Base-by-base conservation (phyloP, 2,888 invertebrate genomes). In the Hololepta plana region DNA sequence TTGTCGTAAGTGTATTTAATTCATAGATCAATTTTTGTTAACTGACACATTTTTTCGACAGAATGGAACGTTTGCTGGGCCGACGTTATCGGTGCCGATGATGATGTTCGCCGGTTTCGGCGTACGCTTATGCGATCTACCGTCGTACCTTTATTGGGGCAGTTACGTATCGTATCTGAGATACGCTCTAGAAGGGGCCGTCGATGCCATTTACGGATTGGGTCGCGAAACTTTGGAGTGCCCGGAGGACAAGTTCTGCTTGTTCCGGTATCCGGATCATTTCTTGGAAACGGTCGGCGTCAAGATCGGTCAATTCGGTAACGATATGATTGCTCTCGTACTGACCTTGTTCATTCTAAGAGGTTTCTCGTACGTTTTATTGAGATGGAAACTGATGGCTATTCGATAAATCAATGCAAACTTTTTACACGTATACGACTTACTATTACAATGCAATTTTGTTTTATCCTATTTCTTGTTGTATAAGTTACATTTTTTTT, bases 51-150 rank as follows among this genome's bases (percentile, higher is more conserved):
- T 31, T 32, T 31, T 30, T 38, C 53, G 53, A 23, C 53, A 90
- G 88, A 90, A 90, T 46, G 91, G 93, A 4, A 91, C 93, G 3
- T 95, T 93, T 58, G 57, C 91, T 38, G 93, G 90, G 0, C 93
- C 93, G 1, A 79, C 88, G 1, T 57, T 90, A 7, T 75, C 81
- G 3, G 88, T 93, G 15, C 91, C 93, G 0, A 76, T 93, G 65
- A 84, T 95, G 75, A 81, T 93, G 76, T 93, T 93, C 50, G 87
- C 90, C 27, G 93, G 93, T 1, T 93, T 93, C 53, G 91, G 93
- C 10, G 90, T 93, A 4, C 79, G 81, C 2, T 60, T 93, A 15
- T 64, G 74, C 1, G 90, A 91, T 47, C 64, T 93, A 30, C 93
- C 93, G 0, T 42, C 51, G 1, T 88, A 88, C 50, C 58, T 95